Conservation (phyloP, 2,797 vertebrate species). For the Mustela erminea region DNA sequence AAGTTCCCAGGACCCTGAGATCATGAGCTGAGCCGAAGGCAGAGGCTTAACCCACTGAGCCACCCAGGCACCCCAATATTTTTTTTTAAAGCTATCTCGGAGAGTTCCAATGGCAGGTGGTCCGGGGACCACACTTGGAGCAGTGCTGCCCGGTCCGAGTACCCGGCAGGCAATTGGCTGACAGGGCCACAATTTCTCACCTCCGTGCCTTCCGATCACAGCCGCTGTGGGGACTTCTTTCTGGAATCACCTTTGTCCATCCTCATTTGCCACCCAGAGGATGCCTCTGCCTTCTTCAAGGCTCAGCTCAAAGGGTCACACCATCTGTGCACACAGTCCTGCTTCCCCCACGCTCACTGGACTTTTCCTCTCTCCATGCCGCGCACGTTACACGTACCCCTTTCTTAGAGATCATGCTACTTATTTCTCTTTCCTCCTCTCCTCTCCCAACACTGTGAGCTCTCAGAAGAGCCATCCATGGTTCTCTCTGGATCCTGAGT, state of each 20-base stretch:
- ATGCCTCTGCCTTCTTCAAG: not conserved
- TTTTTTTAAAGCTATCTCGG: not conserved
- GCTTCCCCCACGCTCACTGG: not conserved
- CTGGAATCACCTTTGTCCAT: not conserved
- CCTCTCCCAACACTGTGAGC: not conserved
- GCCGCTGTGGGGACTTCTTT: not conserved
- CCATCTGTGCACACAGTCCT: fast-evolving
- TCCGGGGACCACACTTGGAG: not conserved
- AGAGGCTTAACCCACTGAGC: no score
- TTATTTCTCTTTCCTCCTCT: not conserved
- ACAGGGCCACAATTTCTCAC: not conserved
- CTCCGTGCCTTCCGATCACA: not conserved
- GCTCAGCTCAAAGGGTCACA: not conserved
- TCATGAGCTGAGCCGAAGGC: no score
- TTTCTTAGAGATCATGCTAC: not conserved
- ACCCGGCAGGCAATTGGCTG: fast-evolving
- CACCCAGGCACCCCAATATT: no score
- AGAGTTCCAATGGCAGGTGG: not conserved
- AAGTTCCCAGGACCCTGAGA: no score
- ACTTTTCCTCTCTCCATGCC: not conserved
- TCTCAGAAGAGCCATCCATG: not conserved
- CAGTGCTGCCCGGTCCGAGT: not conserved
- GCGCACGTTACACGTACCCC: not conserved
- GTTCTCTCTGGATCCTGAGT: not conserved
- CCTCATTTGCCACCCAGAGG: not conserved